Base-by-base conservation (phyloP, 30 jellyfish, hydroid and myxozoan species). In the Chrysaora quinquecirrha region DNA sequence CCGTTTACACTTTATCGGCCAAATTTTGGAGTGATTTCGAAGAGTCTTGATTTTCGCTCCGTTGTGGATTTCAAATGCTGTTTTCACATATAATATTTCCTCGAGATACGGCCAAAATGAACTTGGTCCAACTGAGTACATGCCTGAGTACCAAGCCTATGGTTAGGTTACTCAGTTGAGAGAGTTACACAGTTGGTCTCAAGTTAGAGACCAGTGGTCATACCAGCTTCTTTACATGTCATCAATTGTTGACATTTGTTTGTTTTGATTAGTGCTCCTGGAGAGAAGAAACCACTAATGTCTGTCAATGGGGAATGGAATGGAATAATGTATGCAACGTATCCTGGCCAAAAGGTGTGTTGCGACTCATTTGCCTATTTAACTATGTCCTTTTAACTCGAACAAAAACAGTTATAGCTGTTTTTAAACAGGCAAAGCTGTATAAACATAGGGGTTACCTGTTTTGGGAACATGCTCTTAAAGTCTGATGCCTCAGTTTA, bases 281-380 rank as follows among this genome's bases (percentile, higher is more conserved):
- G 86, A 30, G 97, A 92, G 23, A 95, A 89, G 95, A 89, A 89
- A 71, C 94, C 99, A 9, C 19, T 89, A 60, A 50, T 89, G 79
- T 68, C 98, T 3, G 97, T 95, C 11, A 75, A 86, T 50, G 99
- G 99, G 1, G 98, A 89, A 83, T 95, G 99, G 99, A 95, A 95
- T 69, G 99, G 99, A 11, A 74, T 84, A 24, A 95, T 95, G 97
- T 83, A 95, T 64, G 91, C 97, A 1, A 89, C 83, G 11, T 62
- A 73, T 23, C 91, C 93, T 1, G 84, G 75, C 33, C 35, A 60
- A 6, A 70, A 84, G 96, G 96, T 86, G 30, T 9, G 54, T 22
- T 60, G 16, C 0, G 7, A 28, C 4, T 6, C 16, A 16, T 32
- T 1, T 7, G 72, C 29, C 10, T 6, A 9, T 60, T 6, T 60